phyloP scores from a whole-genome alignment of 2,888 invertebrate species.

The Pterostichus niger region DNA sequence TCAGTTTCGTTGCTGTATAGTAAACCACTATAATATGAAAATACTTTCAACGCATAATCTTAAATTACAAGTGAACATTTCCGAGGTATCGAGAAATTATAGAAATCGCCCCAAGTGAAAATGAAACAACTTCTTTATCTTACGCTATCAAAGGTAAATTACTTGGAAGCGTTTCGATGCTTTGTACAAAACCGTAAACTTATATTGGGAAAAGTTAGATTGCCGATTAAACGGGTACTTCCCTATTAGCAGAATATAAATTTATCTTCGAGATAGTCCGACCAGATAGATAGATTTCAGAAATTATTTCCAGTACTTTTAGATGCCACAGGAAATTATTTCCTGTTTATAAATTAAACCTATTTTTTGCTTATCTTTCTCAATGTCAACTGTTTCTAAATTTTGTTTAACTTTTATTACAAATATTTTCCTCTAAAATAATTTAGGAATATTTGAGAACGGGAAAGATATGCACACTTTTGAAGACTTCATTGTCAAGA shows the following conservation, averaged over 20 bases:
- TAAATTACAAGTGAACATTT: slow-evolving; percentile 28
- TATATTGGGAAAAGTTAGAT: slow-evolving; percentile 63
- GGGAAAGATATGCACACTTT: too few species aligned
- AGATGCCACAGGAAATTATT: too few species aligned
- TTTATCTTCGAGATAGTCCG: slow-evolving; percentile 47
- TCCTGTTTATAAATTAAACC: too few species aligned
- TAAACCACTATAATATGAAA: slow-evolving; percentile 2
- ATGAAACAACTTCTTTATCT: slow-evolving; percentile 64
- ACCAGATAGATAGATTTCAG: slow-evolving; percentile 21
- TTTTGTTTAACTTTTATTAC: too few species aligned
- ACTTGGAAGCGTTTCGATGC: slow-evolving; percentile 53
- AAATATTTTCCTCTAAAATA: too few species aligned
- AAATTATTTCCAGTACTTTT: slow-evolving; percentile 17
- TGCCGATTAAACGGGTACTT: slow-evolving; percentile 51
- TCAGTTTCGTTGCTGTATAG: too few species aligned
- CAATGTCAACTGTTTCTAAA: too few species aligned
- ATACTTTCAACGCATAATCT: slow-evolving; percentile 30
- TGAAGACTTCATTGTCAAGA: too few species aligned
- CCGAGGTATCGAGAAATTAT: slow-evolving; percentile 49
- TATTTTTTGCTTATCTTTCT: too few species aligned
- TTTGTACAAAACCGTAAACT: slow-evolving; percentile 61
- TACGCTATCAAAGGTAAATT: slow-evolving; percentile 59
- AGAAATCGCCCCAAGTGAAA: slow-evolving; percentile 58
- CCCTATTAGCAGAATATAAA: slow-evolving; percentile 55
- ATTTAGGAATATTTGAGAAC: too few species aligned